These are phyloP conservation scores for Drosophila anomalata DNA, from an alignment of 2,888 invertebrate genomes.

Conservation along the genomic window DNA sequence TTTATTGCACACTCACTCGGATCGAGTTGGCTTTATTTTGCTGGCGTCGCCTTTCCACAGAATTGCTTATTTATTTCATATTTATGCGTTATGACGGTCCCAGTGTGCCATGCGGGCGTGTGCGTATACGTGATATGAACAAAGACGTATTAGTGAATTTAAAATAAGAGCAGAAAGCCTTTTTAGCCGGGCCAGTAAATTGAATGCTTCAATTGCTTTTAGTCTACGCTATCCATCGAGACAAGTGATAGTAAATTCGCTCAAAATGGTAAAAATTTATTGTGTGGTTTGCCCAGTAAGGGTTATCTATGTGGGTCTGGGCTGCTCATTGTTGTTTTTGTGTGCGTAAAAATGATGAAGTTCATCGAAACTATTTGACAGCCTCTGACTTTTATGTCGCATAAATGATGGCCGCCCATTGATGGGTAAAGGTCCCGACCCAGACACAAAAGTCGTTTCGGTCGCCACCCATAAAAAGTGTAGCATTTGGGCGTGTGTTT, in stretches of 20 bases:
- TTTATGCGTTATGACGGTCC: constrained; percentile 55
- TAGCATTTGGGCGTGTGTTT: constrained; percentile 25
- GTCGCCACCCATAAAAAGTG: constrained; percentile 41
- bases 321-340: constrained; percentile 11
- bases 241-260: constrained; percentile 72
- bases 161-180: constrained; percentile 40
- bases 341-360: constrained; percentile 68
- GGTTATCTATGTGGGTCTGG: constrained; percentile 30
- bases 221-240: constrained; percentile 53
- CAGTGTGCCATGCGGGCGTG: constrained; percentile 8
- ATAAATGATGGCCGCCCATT: constrained; percentile 40
- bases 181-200: constrained; percentile 60
- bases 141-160: constrained; percentile 68
- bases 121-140: constrained; percentile 45
- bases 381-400: constrained; percentile 54
- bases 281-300: constrained; percentile 58
- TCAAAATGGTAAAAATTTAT: constrained; percentile 64
- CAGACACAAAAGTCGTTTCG: constrained; percentile 31
- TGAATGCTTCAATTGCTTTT: constrained; percentile 64
- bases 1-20: constrained; percentile 50
- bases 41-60: constrained; percentile 10
- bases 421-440: constrained; percentile 31
- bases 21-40: constrained; percentile 27
- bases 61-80: constrained; percentile 46
- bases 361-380: constrained; percentile 71